A percentile compares a stretch with the other conserved stretches of the same genome.
phyloP scores from a whole-genome alignment of 2,888 invertebrate genomes.

The Caenorhabditis sulstoni region DNA sequence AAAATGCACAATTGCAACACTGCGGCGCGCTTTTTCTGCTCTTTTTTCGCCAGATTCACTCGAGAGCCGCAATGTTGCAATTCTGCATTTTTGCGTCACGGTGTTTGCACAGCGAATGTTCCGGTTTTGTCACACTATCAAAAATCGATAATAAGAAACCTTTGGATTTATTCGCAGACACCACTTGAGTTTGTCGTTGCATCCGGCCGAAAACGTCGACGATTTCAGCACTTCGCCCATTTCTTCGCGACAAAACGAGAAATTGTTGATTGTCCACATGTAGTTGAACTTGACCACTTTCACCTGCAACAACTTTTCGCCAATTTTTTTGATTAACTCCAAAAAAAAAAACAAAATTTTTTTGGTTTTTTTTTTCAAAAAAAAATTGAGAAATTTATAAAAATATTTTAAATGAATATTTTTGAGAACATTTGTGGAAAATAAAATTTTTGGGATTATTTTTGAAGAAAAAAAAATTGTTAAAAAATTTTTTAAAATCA shows the following conservation, averaged over 20 bases:
- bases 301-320: conserved; percentile 88
- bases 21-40: too few species aligned
- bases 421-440: not conserved
- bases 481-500: not conserved
- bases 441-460: too few species aligned
- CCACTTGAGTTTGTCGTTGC: conserved; percentile 99
- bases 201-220: conserved; percentile 98
- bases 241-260: conserved; percentile 99
- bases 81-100: too few species aligned
- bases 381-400: too few species aligned
- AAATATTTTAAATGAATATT: not conserved
- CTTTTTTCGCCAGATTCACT: too few species aligned
- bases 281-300: conserved; percentile 99
- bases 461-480: not conserved
- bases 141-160: too few species aligned
- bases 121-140: too few species aligned
- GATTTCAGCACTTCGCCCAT: conserved; percentile 99
- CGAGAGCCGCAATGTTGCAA: too few species aligned
- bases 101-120: too few species aligned
- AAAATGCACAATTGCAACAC: too few species aligned
- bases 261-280: conserved; percentile 99
- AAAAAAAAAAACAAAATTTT: too few species aligned
- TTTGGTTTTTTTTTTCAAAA: not conserved
- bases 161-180: conserved; percentile 99
- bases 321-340: not conserved